Percentiles rank a stretch among this genome's conserved stretches.
Evolutionary conservation across 30 jellyfish, hydroid and myxozoan species (phyloP).

Genomic region (Catostylus mosaicus): DNA sequence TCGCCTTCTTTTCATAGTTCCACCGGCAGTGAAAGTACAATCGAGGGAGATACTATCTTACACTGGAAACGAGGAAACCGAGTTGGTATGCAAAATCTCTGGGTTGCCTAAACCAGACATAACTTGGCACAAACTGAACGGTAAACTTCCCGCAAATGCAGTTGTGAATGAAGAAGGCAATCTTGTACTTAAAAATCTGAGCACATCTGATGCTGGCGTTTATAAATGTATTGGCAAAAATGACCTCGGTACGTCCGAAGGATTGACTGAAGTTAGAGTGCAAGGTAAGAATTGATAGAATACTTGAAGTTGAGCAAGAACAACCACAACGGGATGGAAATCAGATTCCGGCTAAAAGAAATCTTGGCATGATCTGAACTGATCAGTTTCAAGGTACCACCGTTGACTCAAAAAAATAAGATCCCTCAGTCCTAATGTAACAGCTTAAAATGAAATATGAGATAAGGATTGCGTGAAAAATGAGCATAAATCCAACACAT

Average conservation of each 20-base stretch:
- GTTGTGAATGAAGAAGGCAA: constrained; percentile 17
- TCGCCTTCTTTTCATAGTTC: not conserved
- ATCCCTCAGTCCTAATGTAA: too few species aligned
- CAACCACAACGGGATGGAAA: too few species aligned
- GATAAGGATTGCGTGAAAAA: too few species aligned
- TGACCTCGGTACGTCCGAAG: constrained; percentile 18
- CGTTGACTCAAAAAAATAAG: too few species aligned
- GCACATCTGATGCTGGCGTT: constrained; percentile 5
- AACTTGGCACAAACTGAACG: constrained; percentile 17
- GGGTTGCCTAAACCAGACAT: constrained; percentile 26
- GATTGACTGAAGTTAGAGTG: constrained; percentile 9
- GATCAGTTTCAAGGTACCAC: too few species aligned
- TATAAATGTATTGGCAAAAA: constrained; percentile 29
- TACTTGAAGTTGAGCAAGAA: too few species aligned
- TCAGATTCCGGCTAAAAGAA: too few species aligned
- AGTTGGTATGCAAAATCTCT: not conserved
- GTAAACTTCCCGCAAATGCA: constrained; percentile 12
- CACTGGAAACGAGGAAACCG: constrained; percentile 5
- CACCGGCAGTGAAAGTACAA: constrained; percentile 18
- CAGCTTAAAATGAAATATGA: too few species aligned
- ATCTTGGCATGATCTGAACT: too few species aligned
- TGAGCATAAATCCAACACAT: too few species aligned
- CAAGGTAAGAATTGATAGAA: constrained; percentile 35
- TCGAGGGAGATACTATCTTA: constrained; percentile 5
- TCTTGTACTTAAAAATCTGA: constrained; percentile 17